Conservation (phyloP, 2,888 invertebrate species). For the Cotesia congregata region DNA sequence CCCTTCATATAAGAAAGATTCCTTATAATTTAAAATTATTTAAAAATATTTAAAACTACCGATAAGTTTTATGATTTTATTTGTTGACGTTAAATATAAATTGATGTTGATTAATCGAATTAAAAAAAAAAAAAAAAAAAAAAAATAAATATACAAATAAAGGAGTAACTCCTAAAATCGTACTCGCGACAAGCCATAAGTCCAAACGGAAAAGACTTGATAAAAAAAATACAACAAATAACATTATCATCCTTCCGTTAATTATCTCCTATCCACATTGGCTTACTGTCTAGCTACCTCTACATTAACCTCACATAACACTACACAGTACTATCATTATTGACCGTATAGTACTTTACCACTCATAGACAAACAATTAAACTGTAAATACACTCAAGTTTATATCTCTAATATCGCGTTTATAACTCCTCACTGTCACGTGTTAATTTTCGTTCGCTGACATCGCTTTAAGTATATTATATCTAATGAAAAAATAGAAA, state of each 20-base stretch:
- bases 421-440: slow-evolving; percentile 49
- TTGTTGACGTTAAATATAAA: too few species aligned
- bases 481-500: not conserved
- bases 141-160: too few species aligned
- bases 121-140: too few species aligned
- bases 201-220: too few species aligned
- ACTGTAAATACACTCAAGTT: slow-evolving; percentile 43
- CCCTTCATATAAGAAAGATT: too few species aligned
- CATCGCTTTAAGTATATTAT: not conserved
- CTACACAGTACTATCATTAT: not conserved
- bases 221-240: slow-evolving; percentile 1
- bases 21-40: too few species aligned
- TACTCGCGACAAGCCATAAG: too few species aligned
- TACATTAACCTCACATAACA: not conserved
- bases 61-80: too few species aligned
- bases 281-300: not conserved
- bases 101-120: too few species aligned
- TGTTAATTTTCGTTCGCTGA: slow-evolving; percentile 44
- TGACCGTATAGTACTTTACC: not conserved
- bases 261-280: not conserved
- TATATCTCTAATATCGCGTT: slow-evolving; percentile 64
- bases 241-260: not conserved
- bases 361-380: not conserved
- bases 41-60: too few species aligned
- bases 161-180: too few species aligned